Conservation (phyloP, 2,888 invertebrate species). For the Frankliniella intonsa region DNA sequence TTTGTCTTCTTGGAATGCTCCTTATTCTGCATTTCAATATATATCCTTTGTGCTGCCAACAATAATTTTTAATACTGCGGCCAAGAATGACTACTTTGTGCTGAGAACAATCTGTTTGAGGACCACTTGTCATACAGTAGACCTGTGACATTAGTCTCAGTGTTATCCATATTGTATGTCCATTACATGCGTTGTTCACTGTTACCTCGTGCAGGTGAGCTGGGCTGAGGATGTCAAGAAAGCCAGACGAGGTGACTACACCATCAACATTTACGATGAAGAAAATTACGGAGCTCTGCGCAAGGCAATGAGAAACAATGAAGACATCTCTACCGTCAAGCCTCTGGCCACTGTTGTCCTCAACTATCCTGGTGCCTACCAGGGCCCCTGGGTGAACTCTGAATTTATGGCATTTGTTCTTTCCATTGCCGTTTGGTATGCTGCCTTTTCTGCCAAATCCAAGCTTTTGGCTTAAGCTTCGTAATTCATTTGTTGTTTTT, state of each 20-base stretch:
- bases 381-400: constrained; percentile 88
- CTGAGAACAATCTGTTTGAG: no score
- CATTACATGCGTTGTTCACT: no score
- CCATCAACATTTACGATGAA: constrained; percentile 81
- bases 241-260: constrained; percentile 74
- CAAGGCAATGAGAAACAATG: constrained; percentile 68
- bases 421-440: constrained; percentile 71
- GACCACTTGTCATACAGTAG: no score
- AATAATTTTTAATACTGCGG: no score
- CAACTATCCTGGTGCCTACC: constrained; percentile 75
- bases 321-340: constrained; percentile 61
- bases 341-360: constrained; percentile 67
- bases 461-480: constrained; percentile 64
- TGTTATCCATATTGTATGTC: no score
- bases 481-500: background rate
- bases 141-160: no score
- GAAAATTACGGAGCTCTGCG: constrained; percentile 84
- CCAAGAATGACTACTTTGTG: no score
- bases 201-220: constrained; percentile 62
- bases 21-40: background rate
- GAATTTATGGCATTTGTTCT: constrained; percentile 80
- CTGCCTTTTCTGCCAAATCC: constrained; percentile 78
- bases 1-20: background rate
- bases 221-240: constrained; percentile 86
- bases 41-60: background rate